Percentiles rank a stretch among this genome's conserved stretches.
phyloP scores from a whole-genome alignment of 2,888 invertebrate genomes.

The Lycaena phlaeas region DNA sequence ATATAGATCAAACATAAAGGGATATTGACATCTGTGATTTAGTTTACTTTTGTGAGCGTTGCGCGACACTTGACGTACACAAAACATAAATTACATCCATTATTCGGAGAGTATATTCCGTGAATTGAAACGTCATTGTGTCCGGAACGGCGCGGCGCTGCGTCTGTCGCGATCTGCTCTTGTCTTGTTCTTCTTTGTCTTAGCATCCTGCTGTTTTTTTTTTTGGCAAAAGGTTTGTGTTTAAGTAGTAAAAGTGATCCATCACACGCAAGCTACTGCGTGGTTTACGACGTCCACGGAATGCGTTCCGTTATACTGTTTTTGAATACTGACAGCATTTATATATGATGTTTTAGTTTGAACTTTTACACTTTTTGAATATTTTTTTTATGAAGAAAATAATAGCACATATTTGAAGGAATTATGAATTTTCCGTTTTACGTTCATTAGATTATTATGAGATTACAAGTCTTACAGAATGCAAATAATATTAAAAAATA shows the following conservation, averaged over 20 bases:
- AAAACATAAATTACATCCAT: conserved; percentile 7
- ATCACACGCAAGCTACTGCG: conserved; percentile 57
- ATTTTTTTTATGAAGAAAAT: too few relatives aligned
- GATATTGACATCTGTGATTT: neutral
- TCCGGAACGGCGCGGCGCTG: conserved; percentile 29
- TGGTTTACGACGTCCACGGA: conserved; percentile 32
- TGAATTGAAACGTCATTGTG: conserved; percentile 6
- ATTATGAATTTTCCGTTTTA: too few relatives aligned
- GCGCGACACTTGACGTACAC: conserved; percentile 7
- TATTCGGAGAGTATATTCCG: conserved; percentile 14
- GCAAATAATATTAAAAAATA: too few relatives aligned
- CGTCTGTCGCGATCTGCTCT: conserved; percentile 19
- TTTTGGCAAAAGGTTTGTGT: conserved; percentile 24
- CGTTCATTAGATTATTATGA: too few relatives aligned
- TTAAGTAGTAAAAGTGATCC: conserved; percentile 42
- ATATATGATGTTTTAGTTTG: conserved; percentile 19
- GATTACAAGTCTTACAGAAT: too few relatives aligned
- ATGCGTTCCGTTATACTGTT: conserved; percentile 25
- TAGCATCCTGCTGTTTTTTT: conserved; percentile 36
- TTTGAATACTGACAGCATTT: conserved; percentile 14
- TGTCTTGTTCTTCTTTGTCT: conserved; percentile 27
- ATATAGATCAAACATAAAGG: neutral
- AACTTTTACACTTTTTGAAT: neutral
- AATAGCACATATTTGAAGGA: too few relatives aligned
- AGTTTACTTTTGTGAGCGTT: neutral